Evolutionary conservation across 2,797 vertebrate genomes (phyloP).

Genomic region (Xenentodon cancila): DNA sequence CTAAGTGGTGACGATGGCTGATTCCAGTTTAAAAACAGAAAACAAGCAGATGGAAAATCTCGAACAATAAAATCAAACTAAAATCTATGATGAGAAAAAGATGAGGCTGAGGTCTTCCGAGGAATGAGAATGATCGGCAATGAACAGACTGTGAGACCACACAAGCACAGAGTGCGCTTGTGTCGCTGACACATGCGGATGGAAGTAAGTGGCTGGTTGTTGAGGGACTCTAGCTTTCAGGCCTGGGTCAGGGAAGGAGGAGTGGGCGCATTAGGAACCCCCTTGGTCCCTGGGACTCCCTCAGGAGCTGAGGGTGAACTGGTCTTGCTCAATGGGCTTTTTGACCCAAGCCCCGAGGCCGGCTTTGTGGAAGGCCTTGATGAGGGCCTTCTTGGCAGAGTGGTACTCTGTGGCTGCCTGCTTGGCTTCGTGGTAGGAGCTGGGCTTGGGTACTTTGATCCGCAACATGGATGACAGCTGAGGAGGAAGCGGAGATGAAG

Average conservation of each 20-base stretch:
- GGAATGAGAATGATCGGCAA: conserved; percentile 60
- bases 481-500: neutral
- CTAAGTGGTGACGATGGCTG: conserved; percentile 27
- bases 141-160: conserved; percentile 50
- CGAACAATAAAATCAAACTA: conserved; percentile 39
- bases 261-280: conserved; percentile 34
- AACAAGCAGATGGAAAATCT: conserved; percentile 27
- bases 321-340: conserved; percentile 98
- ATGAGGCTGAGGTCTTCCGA: conserved; percentile 55
- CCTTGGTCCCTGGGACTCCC: conserved; percentile 47
- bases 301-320: conserved; percentile 91
- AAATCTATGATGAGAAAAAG: conserved; percentile 37
- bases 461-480: conserved; percentile 88
- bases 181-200: conserved; percentile 55
- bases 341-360: conserved; percentile 98
- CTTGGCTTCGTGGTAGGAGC: conserved; percentile 94
- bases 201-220: conserved; percentile 72
- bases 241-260: conserved; percentile 53
- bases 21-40: conserved; percentile 67
- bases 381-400: conserved; percentile 91
- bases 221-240: conserved; percentile 48
- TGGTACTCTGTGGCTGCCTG: conserved; percentile 94
- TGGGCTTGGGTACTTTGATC: conserved; percentile 88
- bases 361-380: conserved; percentile 95
- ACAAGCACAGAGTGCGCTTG: conserved; percentile 61